phyloP scores from a whole-genome alignment of 1,140 invertebrate genomes.

The Meteorus sp. region DNA sequence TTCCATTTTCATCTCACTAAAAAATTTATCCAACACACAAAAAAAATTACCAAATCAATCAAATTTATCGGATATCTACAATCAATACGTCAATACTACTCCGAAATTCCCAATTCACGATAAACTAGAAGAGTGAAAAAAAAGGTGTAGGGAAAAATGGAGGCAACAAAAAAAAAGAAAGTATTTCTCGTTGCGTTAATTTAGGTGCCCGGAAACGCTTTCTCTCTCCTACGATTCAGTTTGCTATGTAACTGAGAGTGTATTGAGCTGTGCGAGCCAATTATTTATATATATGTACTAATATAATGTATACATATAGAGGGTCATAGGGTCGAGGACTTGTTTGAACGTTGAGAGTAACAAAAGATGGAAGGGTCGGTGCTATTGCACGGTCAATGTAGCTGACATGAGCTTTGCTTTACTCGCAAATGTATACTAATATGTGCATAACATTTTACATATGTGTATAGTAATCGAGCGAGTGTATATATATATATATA shows the following conservation, averaged over 20 bases:
- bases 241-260: neutral
- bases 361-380: conserved; percentile 12
- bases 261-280: no score
- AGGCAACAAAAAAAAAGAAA: conserved; percentile 22
- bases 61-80: no score
- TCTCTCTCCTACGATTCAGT: conserved; percentile 10
- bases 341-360: neutral
- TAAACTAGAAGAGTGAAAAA: no score
- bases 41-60: no score
- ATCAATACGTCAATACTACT: no score
- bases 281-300: neutral
- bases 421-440: neutral
- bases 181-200: conserved; percentile 19
- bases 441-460: neutral
- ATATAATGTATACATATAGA: neutral
- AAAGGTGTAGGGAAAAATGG: neutral
- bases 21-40: no score
- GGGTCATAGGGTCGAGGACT: conserved; percentile 28
- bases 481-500: conserved; percentile 16
- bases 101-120: no score
- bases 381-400: conserved; percentile 26
- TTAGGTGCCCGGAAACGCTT: conserved; percentile 23
- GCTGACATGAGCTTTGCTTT: conserved; percentile 8
- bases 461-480: neutral
- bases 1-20: no score